Evolutionary conservation across 2,113 vertebrate genomes (phyloP).

Genomic region (Pycnonotus jocosus): DNA sequence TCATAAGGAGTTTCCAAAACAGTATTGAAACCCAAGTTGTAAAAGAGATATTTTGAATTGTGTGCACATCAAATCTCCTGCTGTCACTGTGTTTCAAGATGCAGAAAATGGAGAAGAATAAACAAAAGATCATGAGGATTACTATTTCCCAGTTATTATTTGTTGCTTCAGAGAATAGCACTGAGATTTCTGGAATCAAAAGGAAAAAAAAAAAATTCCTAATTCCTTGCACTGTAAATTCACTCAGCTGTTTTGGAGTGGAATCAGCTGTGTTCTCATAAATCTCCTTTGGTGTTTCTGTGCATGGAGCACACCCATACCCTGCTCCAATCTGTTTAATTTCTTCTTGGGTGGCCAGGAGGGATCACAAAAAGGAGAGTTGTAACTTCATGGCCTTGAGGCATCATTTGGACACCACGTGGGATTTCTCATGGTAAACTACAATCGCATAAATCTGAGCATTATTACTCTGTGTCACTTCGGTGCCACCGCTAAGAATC

Average conservation of each 20-base stretch:
- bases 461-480: neutral
- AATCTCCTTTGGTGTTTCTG: neutral
- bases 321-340: fast-evolving
- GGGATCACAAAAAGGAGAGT: neutral
- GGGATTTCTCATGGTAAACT: neutral
- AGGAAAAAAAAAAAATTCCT: neutral
- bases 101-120: neutral
- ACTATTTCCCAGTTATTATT: neutral
- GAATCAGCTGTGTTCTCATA: neutral
- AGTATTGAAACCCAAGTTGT: neutral
- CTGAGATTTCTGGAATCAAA: neutral
- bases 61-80: neutral
- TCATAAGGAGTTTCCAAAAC: neutral
- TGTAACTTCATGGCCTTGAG: neutral
- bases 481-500: neutral
- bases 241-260: neutral
- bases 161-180: neutral
- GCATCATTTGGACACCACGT: neutral
- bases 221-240: neutral
- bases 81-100: neutral
- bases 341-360: neutral
- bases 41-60: neutral
- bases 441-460: fast-evolving
- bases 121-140: neutral
- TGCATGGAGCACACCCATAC: neutral